phyloP scores from a whole-genome alignment of 2,797 vertebrate species.

The Limosa lapponica region DNA sequence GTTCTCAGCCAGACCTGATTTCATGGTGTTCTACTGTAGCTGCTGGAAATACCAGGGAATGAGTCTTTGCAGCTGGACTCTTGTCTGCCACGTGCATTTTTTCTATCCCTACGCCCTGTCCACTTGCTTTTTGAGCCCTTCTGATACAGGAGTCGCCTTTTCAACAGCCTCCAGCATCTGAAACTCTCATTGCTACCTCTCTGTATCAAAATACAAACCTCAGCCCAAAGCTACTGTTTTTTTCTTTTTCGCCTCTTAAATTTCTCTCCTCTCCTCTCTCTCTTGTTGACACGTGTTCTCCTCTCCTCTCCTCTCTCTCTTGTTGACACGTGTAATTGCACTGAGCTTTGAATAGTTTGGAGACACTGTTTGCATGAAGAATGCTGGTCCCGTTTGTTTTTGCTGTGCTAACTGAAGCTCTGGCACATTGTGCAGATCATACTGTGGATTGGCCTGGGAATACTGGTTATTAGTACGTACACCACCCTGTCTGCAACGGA shows the following conservation, averaged over 20 bases:
- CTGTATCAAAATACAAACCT: neutral
- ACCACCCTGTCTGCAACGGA: constrained; percentile 88
- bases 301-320: neutral
- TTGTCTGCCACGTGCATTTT: neutral
- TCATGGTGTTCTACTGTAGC: neutral
- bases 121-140: neutral
- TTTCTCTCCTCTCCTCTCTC: neutral
- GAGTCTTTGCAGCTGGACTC: neutral
- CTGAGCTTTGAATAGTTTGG: neutral
- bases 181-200: neutral
- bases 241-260: neutral
- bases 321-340: neutral
- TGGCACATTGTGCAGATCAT: constrained; percentile 83
- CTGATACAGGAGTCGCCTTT: neutral
- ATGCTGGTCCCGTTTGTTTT: fast-evolving
- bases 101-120: neutral
- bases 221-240: neutral
- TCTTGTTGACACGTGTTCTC: neutral
- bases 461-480: constrained; percentile 93
- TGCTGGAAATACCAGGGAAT: neutral
- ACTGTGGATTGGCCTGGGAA: constrained; percentile 91
- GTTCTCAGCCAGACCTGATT: neutral
- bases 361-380: neutral
- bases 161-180: neutral
- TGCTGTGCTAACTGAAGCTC: neutral